phyloP scores from a whole-genome alignment of 1,140 invertebrate species.

The Tetragnatha versicolor region DNA sequence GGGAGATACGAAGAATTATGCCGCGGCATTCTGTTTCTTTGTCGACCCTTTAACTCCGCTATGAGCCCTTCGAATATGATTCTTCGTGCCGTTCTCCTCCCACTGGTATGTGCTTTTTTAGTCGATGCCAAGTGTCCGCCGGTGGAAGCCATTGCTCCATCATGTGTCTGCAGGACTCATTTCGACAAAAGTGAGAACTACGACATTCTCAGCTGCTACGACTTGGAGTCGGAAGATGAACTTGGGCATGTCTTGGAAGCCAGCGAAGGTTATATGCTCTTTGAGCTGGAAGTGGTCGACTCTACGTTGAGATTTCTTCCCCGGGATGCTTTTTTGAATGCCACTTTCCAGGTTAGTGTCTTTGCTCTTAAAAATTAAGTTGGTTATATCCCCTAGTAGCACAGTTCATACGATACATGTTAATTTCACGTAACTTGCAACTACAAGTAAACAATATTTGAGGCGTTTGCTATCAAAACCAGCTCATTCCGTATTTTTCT shows the following conservation, averaged over 20 bases:
- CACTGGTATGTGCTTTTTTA: neutral
- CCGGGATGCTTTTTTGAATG: constrained; percentile 23
- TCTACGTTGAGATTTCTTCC: constrained; percentile 14
- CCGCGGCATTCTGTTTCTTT: neutral
- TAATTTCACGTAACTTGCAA: too few species aligned
- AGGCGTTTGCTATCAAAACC: too few species aligned
- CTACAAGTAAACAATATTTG: too few species aligned
- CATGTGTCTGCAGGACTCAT: neutral
- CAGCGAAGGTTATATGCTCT: neutral
- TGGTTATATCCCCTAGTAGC: neutral
- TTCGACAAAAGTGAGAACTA: constrained; percentile 12
- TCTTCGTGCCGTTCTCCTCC: neutral
- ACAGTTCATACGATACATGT: too few species aligned
- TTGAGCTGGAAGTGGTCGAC: constrained; percentile 31
- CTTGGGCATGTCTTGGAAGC: neutral
- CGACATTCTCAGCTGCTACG: neutral
- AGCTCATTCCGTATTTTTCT: too few species aligned
- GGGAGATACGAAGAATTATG: neutral
- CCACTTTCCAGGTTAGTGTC: constrained; percentile 25
- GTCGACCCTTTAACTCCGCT: neutral
- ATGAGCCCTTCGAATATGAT: neutral
- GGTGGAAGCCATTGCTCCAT: neutral
- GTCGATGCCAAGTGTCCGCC: neutral
- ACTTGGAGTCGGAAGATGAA: constrained; percentile 15
- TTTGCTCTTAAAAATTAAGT: neutral